Evolutionary conservation across 2,888 invertebrate genomes (phyloP).

Genomic region (Diarsia mendica): DNA sequence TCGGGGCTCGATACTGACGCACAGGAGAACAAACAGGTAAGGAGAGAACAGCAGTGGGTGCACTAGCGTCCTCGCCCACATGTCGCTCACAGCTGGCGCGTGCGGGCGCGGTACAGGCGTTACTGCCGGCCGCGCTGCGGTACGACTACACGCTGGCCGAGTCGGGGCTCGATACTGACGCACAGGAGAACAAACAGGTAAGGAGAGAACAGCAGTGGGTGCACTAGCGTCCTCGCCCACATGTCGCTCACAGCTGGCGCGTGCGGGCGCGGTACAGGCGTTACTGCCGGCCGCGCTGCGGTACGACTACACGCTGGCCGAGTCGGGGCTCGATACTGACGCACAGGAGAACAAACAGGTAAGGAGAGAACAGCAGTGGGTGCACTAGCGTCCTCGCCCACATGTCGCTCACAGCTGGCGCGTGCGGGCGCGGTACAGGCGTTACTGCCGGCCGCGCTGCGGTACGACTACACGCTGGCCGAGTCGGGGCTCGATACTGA

Average conservation of each 20-base stretch:
- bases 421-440: conserved; percentile 98
- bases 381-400: conserved; percentile 95
- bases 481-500: conserved; percentile 98
- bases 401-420: conserved; percentile 95
- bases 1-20: conserved; percentile 97
- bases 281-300: conserved; percentile 96
- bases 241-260: conserved; percentile 95
- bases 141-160: conserved; percentile 99
- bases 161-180: conserved; percentile 96
- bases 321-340: conserved; percentile 97
- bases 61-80: conserved; percentile 95
- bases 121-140: conserved; percentile 96
- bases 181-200: conserved; percentile 95
- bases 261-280: conserved; percentile 97
- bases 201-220: conserved; percentile 92
- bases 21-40: conserved; percentile 94
- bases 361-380: conserved; percentile 92
- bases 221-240: conserved; percentile 96
- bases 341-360: conserved; percentile 95
- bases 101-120: conserved; percentile 97
- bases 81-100: conserved; percentile 96
- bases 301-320: conserved; percentile 99
- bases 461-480: conserved; percentile 98
- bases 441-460: conserved; percentile 96
- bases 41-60: conserved; percentile 93